Conservation (phyloP, 2,797 vertebrate genomes). For the Cichlasoma orientale region DNA sequence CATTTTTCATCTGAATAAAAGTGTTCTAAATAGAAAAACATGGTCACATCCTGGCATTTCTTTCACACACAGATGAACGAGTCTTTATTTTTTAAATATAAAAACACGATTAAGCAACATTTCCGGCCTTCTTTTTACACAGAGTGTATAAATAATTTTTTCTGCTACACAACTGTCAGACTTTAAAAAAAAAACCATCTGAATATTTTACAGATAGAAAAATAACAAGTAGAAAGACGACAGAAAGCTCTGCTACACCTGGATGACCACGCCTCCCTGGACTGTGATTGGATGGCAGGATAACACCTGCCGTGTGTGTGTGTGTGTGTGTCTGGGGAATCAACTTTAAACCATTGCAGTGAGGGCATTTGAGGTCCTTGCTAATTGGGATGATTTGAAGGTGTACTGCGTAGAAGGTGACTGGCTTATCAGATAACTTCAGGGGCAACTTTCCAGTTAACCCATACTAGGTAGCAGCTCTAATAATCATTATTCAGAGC, state of each 20-base stretch:
- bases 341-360: background rate
- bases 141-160: constrained; percentile 28
- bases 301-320: background rate
- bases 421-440: background rate
- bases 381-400: background rate
- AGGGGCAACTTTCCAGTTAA: background rate
- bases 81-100: constrained; percentile 31
- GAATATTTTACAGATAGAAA: constrained; percentile 65
- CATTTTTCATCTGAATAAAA: constrained; percentile 40
- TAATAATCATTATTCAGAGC: background rate
- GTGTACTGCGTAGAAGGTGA: background rate
- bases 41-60: constrained; percentile 30
- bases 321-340: rapidly evolving
- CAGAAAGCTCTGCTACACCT: constrained; percentile 71
- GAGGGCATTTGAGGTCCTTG: background rate
- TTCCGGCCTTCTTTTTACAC: constrained; percentile 14
- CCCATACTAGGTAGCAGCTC: background rate
- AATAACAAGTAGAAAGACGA: constrained; percentile 66
- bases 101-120: constrained; percentile 38
- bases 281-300: constrained; percentile 16
- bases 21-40: constrained; percentile 56
- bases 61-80: constrained; percentile 42
- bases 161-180: constrained; percentile 49
- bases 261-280: constrained; percentile 29
- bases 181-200: constrained; percentile 14